Base-by-base conservation (phyloP, 2,113 vertebrate species). In the Psittacus erithacus region DNA sequence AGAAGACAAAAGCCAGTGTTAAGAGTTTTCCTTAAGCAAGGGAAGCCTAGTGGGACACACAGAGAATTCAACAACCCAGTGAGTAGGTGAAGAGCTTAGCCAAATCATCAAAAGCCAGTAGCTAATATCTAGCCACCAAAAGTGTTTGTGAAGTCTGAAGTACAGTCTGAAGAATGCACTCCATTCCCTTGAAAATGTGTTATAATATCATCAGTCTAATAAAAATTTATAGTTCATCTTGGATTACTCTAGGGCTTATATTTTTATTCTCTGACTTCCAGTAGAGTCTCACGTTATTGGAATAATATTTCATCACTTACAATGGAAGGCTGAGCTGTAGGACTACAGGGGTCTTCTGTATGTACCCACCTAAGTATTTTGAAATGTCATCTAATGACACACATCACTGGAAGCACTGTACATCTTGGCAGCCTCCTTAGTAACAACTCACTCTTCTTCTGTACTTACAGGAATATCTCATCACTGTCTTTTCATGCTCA, bases 1-100 rank as follows among this genome's bases (percentile, higher is more conserved):
- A 69, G 33, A 84, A 55, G 13, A 35, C 35, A 59, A 80, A 8
- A 70, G 6, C 4, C 19, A 20, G 6, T 43, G 33, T 39, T 67
- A 60, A 59, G 14, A 38, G 8, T 31, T 43, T 67, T 78, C 19
- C 23, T 44, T 59, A 82, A 74, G 39, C 17, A 28, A 47, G 10
- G 27, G 24, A 74, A 86, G 6, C 0, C 1, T 2, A 75, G 23
- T 41, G n/a, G 12, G 7, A 33, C 43, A 76, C 4, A 38, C 0
- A 2, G 12, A 64, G 27, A 89, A 81, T 69, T 86, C 64, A 77
- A 41, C 13, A 82, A 9, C 11, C 27, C 46, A 20, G 31, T 47
- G 27, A 69, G 46, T 24, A 68, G 18, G 2, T 43, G 1, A 12
- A 80, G 27, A 83, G 1, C 3, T 71, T 82, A 53, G 18, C 9